Evolutionary conservation across 2,888 invertebrate species (phyloP), one percentile per base, ranked within the genome.

Genomic region (Lumbricus terrestris): DNA sequence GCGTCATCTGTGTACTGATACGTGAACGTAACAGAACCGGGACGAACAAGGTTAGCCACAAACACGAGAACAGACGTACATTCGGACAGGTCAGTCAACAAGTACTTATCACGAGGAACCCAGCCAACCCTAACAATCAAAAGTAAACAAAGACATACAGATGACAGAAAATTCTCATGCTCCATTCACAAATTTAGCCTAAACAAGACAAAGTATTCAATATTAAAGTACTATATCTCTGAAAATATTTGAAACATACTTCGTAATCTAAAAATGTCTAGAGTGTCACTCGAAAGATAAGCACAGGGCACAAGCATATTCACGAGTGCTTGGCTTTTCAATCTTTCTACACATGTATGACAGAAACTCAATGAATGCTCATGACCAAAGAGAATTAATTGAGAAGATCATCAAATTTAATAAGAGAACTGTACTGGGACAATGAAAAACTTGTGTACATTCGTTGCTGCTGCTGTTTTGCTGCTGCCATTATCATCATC

Each of bases 1-100:
- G 92, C 92, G 83, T 95, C 94, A 91, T 95, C 95, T 0, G 95
- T 94, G 92, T 95, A 95, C 93, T 96, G 96, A 93, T 96, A 96
- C 82, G 95, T 95, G 92, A 96, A 96, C 54, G 94, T 94, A 8
- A 96, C 94, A 85, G 93, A 94, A 47, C 96, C 96, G 4, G 95
- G 94, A 90, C 95, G 95, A 16, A 96, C 96, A 85, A 96, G 94
- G 90, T 95, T 95, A 18, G 95, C 95, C 13, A 96, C 95, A 93
- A 95, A 96, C 34, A 95, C 94, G 34, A 96, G 94, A 35, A 94
- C 94, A 6, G 96, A 95, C 8, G 95, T 94, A 93, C 96, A 96
- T 0, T 93, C 90, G 34, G 47, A 90, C 35, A 90, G 82, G 69
- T 88, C 89, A 4, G 88, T 90, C 88, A 89, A 0, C 88, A 91